Base-by-base conservation (phyloP, 2,888 invertebrate genomes). In the Ophioninae sp. region DNA sequence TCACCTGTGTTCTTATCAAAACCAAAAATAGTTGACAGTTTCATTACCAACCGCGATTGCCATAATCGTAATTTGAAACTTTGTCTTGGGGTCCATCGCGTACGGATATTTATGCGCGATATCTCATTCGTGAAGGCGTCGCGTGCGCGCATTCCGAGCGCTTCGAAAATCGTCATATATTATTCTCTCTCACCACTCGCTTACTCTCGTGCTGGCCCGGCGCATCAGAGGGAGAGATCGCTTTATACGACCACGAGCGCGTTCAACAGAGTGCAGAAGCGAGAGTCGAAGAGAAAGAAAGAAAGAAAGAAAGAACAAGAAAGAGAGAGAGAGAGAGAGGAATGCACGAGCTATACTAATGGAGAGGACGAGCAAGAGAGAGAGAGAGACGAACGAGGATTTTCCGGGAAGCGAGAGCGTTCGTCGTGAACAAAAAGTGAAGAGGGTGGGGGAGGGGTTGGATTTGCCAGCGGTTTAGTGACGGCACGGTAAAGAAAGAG, bases 391-490 rank as follows among this genome's bases (percentile, higher is more conserved):
- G 30, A 65, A 68, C n/a, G 51, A 65, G 22, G 73, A 30, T 74
- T 83, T 78, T 76, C 77, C 73, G 74, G 73, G 78, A 80, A 77
- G 44, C 65, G 37, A 67, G 22, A 68, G 77, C 73, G 80, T 71
- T 71, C 56, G 59, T 78, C 63, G 67, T 81, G 76, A 81, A 81
- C 77, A 81, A 76, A 58, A 30, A 68, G 71, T n/a, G 64, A 10
- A 0, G n/a, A 37, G n/a, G 3, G 30, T 5, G n/a, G 30, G 8
- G 37, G 44, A n/a, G 56, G n/a, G 30, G 51, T 1, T 30, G 30
- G 30, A 30, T 2, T 30, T 30, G 30, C 30, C 10, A 41, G n/a
- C 37, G n/a, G 59, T 58, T 51, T 51, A 51, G 13, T 51, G 51
- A 17, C 2, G 51, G 51, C 51, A 17, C 51, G 10, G 51, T 17